Evolutionary conservation across 2,888 invertebrate genomes (phyloP), one percentile per base, ranked within the genome.

Genomic region (Alloplasta piceator): DNA sequence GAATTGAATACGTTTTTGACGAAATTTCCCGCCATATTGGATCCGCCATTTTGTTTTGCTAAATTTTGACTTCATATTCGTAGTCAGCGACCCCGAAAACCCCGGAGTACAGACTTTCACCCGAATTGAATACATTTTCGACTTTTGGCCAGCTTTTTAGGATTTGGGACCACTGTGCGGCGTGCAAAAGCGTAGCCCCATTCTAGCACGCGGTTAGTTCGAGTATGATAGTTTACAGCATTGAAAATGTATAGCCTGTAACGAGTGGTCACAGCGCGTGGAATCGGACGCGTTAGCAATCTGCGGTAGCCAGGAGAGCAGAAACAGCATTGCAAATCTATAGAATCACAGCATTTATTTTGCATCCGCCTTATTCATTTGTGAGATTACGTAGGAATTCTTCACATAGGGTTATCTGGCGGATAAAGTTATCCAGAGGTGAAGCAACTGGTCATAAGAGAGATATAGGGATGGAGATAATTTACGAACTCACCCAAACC

Each of bases 401-500:
- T 26, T 26, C 3, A 26, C 26, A 26, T 26, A 26, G 26, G 26
- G 3, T 26, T 26, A 26, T 26, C 26, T 26, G 3, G 26, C 26
- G 26, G 26, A 3, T 26, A 26, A 26, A 26, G 1, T 26, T 26
- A 26, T n/a, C 26, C 26, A 26, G 26, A 26, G 26, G 26, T 26
- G 38, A 9, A 50, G 12, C 10, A 38, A 41, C 9, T 50, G 1
- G 1, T 9, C 7, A 12, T 6, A 10, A 52, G 48, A 67, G 38
- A 55, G 58, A 39, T 61, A 64, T 16, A 58, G 63, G 38, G 41
- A 26, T 38, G 56, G 38, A 72, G 60, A 66, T 84, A 82, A 85
- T 84, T 85, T 85, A 84, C n/a, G n/a, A n/a, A 79, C 74, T 82
- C 71, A 78, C 68, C 68, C n/a, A 72, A 74, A 73, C 77, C 70